These are phyloP conservation scores for Holothuria leucospilota DNA, from an alignment of 53 echinoderm and acorn worm species.

Conservation along the genomic window DNA sequence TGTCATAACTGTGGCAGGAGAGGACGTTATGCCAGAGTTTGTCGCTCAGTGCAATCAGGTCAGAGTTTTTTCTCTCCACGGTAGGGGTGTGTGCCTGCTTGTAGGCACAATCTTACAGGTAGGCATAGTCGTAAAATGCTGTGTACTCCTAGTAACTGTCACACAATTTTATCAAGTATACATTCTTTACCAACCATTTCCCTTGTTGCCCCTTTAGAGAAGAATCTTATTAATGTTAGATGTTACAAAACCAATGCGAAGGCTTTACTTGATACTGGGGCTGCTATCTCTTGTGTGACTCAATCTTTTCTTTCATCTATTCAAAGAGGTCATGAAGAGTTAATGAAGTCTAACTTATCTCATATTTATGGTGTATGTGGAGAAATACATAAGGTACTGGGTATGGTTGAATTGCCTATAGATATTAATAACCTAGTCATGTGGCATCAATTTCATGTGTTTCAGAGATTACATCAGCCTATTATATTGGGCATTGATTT, in stretches of 20 bases:
- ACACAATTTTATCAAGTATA: no score
- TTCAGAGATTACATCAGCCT: constrained; percentile 28
- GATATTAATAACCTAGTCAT: not conserved
- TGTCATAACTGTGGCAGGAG: constrained; percentile 16
- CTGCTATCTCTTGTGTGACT: constrained; percentile 23
- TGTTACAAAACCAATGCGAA: not conserved
- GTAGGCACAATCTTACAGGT: constrained; percentile 14
- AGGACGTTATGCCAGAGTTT: constrained; percentile 17
- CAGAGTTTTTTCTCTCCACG: not conserved
- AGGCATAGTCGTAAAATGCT: not conserved
- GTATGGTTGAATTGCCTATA: constrained; percentile 29
- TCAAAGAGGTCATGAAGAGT: not conserved
- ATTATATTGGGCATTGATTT: constrained; percentile 48
- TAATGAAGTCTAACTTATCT: not conserved
- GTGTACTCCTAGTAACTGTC: no score
- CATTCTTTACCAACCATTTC: no score
- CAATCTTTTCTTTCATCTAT: constrained; percentile 15
- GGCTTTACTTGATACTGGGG: constrained; percentile 33
- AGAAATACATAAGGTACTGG: constrained; percentile 28
- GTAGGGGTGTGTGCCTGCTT: constrained; percentile 13
- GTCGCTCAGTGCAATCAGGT: constrained; percentile 9
- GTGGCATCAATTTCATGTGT: constrained; percentile 46
- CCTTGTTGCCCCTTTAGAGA: no score
- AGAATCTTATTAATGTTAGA: constrained; percentile 2
- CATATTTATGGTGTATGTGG: constrained; percentile 36